These are phyloP conservation scores for Hyperoplus immaculatus DNA, from an alignment of 2,797 vertebrate genomes.

Conservation along the genomic window DNA sequence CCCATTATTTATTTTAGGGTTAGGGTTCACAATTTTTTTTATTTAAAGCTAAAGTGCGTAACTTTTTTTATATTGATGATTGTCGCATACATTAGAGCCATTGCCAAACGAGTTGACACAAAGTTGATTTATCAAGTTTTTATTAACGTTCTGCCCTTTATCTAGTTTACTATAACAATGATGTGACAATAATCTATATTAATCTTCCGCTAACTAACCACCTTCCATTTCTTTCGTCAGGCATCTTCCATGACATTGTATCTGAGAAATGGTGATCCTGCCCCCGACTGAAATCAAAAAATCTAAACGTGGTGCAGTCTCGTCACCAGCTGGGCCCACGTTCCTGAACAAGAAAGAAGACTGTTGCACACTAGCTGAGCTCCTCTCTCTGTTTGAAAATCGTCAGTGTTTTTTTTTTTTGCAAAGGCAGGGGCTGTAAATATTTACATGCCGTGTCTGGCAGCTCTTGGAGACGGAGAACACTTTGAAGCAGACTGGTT, in stretches of 20 bases:
- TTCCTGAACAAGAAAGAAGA: background rate
- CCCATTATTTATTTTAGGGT: background rate
- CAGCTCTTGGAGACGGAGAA: constrained; percentile 49
- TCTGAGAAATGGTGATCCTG: background rate
- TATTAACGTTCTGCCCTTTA: background rate
- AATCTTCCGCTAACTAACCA: background rate
- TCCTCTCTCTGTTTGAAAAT: constrained; percentile 17
- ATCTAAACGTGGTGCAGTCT: background rate
- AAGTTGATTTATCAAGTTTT: background rate
- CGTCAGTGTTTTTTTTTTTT: constrained; percentile 19
- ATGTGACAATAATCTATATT: background rate
- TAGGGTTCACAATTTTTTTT: no score
- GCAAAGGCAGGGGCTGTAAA: constrained; percentile 56
- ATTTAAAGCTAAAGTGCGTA: background rate
- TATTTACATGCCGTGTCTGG: constrained; percentile 74
- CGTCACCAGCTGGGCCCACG: constrained; percentile 8
- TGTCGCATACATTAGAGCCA: no score
- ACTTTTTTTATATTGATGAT: background rate
- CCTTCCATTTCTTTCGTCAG: constrained; percentile 38
- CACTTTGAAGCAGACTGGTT: constrained; percentile 37
- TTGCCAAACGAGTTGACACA: no score
- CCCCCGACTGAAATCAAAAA: constrained; percentile 1
- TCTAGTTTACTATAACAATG: background rate
- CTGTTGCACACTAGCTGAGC: constrained; percentile 3
- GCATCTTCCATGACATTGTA: constrained; percentile 5